A percentile compares a stretch with the other conserved stretches of the same genome.
Conservation (phyloP, 2,888 invertebrate genomes). For the Ennomos fuscantarius region DNA sequence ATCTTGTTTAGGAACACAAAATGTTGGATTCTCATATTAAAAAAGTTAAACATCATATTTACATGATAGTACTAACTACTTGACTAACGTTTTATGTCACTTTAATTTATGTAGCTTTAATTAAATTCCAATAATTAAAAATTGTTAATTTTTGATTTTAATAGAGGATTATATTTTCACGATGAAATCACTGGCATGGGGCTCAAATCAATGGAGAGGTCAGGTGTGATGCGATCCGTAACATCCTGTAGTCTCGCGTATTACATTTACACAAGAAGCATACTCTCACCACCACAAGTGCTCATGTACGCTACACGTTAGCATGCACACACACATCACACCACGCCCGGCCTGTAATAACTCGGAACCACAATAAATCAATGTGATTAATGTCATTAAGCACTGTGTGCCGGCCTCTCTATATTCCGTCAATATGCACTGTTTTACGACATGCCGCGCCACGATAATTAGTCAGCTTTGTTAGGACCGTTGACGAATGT, state of each 20-base stretch:
- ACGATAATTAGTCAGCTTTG: constrained; percentile 85
- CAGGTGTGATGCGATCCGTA: constrained; percentile 51
- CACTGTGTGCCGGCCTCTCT: constrained; percentile 85
- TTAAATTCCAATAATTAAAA: no score
- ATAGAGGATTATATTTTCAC: constrained; percentile 11
- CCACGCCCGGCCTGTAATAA: constrained; percentile 82
- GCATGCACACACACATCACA: constrained; percentile 65
- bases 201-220: constrained; percentile 30
- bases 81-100: not conserved
- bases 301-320: constrained; percentile 48
- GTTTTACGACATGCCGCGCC: constrained; percentile 83
- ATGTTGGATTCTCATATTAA: no score
- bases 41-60: no score
- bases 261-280: constrained; percentile 78
- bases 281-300: constrained; percentile 53
- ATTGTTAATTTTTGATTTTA: constrained; percentile 23
- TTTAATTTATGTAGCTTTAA: no score
- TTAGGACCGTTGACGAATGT: constrained; percentile 78
- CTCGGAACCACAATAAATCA: constrained; percentile 86
- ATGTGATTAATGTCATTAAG: constrained; percentile 86
- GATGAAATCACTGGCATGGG: constrained; percentile 19
- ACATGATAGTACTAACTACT: constrained; percentile 3
- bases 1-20: no score
- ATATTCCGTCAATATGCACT: constrained; percentile 86
- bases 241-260: constrained; percentile 70